Evolutionary conservation across 2,113 vertebrate genomes (phyloP), one percentile per base, ranked within the genome.

Genomic region (Gopherus flavomarginatus): DNA sequence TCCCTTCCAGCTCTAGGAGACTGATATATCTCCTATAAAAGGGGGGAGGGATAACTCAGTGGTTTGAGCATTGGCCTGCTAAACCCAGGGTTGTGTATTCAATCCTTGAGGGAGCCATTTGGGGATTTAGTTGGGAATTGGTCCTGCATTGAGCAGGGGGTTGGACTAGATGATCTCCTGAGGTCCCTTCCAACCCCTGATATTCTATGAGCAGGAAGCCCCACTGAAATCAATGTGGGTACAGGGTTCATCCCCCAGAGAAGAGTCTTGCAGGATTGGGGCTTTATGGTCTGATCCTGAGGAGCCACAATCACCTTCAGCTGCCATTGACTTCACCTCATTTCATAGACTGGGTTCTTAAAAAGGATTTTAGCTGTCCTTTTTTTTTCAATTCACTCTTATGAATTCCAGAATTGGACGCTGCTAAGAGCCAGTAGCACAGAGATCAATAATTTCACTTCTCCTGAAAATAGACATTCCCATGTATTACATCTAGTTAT

Each of bases 351-450:
- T 1, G 26, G 14, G 75, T 1, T 1, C 27, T 89, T 90, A 85
- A 85, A 38, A 52, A 81, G 57, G n/a, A 1, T 6, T 92, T 83
- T 80, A 2, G 2, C 2, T 81, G 22, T 75, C 35, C 26, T 59
- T 54, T 93, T 59, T 42, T 87, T 90, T 77, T 52, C 54, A 92
- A 49, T 81, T 88, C 54, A 59, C 13, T 82, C 11, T 83, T 90
- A 96, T 93, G 96, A 92, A 90, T 65, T 92, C 84, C 69, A 90
- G 52, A 94, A 90, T 24, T 91, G 54, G 69, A 85, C 84, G 24
- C 75, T 90, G 57, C 83, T 77, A 92, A 93, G 56, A 88, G 27
- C 54, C 3, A 57, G 83, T 72, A 82, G 52, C 35, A 84, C 44
- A 91, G 38, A 92, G 38, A 90, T 93, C 89, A 97, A 92, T 92